These are phyloP conservation scores for Micropterix aruncella DNA, from an alignment of 2,888 invertebrate genomes.

Conservation along the genomic window DNA sequence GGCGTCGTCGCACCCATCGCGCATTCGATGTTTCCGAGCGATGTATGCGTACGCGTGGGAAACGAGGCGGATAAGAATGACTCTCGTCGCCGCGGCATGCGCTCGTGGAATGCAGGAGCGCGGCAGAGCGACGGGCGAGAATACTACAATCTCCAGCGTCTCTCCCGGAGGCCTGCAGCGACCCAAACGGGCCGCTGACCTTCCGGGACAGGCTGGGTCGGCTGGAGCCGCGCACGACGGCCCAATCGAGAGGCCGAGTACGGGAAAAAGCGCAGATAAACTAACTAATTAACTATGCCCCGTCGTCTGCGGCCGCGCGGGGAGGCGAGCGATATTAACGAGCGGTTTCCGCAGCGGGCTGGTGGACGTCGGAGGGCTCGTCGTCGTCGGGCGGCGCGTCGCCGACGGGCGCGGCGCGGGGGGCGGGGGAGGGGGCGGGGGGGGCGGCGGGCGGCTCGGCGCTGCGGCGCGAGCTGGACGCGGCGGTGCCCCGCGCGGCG, in stretches of 20 bases:
- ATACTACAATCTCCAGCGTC: too few relatives aligned
- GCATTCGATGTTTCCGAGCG: neutral
- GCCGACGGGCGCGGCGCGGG: slow-evolving; percentile 6
- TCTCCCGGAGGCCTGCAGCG: too few relatives aligned
- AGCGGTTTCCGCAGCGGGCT: too few relatives aligned
- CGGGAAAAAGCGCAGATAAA: too few relatives aligned
- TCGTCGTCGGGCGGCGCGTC: slow-evolving; percentile 5
- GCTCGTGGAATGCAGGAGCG: too few relatives aligned
- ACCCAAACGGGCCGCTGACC: too few relatives aligned
- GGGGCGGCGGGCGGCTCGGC: slow-evolving; percentile 9
- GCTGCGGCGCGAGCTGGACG: slow-evolving; percentile 56
- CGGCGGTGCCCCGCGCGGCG: slow-evolving; percentile 69
- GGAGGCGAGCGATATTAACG: too few relatives aligned
- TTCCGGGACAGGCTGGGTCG: too few relatives aligned
- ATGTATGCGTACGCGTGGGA: neutral
- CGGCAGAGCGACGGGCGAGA: too few relatives aligned
- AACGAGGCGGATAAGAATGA: neutral
- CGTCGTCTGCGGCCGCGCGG: slow-evolving; percentile 7
- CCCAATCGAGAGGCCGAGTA: too few relatives aligned
- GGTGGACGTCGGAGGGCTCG: slow-evolving; percentile 4
- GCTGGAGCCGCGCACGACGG: too few relatives aligned
- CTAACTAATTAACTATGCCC: slow-evolving; percentile 4
- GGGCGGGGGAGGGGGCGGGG: slow-evolving; percentile 6
- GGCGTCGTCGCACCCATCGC: too few relatives aligned
- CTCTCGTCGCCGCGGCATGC: slow-evolving; percentile 6